These are phyloP conservation scores for Hycleus cichorii DNA, from an alignment of 1,140 invertebrate genomes.

Conservation along the genomic window DNA sequence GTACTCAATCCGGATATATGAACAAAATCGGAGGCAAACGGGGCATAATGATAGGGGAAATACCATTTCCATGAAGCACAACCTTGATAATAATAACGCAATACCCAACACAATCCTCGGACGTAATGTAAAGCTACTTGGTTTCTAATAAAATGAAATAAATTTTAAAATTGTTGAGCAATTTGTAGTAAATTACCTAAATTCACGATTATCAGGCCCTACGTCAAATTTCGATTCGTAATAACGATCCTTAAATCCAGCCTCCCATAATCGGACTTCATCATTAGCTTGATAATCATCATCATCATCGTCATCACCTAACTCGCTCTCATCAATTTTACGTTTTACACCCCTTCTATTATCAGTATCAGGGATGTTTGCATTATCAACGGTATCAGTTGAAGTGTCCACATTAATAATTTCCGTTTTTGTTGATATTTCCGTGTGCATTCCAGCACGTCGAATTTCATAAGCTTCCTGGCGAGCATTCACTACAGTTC, in stretches of 20 bases:
- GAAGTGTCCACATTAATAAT: slow-evolving; percentile 16
- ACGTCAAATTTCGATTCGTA: slow-evolving; percentile 98
- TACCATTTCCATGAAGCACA: slow-evolving; percentile 99
- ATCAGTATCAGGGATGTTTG: slow-evolving; percentile 41
- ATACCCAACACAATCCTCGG: slow-evolving; percentile 93
- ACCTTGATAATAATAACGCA: slow-evolving; percentile 98
- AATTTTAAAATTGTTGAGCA: background rate
- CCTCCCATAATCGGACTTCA: slow-evolving; percentile 94
- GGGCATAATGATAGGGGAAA: slow-evolving; percentile 99
- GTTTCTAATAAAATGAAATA: slow-evolving; percentile 6
- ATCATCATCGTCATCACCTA: slow-evolving; percentile 59
- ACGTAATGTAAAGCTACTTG: slow-evolving; percentile 89
- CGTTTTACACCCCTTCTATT: slow-evolving; percentile 46
- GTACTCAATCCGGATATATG: slow-evolving; percentile 81
- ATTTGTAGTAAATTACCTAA: slow-evolving; percentile 51
- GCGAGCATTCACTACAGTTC: slow-evolving; percentile 55
- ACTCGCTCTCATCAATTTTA: slow-evolving; percentile 41
- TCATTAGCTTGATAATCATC: slow-evolving; percentile 80
- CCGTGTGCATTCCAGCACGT: slow-evolving; percentile 48
- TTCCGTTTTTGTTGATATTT: slow-evolving; percentile 24
- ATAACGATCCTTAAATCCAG: slow-evolving; percentile 96
- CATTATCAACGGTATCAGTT: slow-evolving; percentile 13
- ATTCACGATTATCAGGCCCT: slow-evolving; percentile 66
- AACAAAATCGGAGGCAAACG: slow-evolving; percentile 98
- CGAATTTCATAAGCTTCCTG: slow-evolving; percentile 64